Percentiles rank a stretch among this genome's conserved stretches.
These are phyloP conservation scores for Malurus splendens DNA, from an alignment of 2,797 vertebrate genomes.

Conservation along the genomic window DNA sequence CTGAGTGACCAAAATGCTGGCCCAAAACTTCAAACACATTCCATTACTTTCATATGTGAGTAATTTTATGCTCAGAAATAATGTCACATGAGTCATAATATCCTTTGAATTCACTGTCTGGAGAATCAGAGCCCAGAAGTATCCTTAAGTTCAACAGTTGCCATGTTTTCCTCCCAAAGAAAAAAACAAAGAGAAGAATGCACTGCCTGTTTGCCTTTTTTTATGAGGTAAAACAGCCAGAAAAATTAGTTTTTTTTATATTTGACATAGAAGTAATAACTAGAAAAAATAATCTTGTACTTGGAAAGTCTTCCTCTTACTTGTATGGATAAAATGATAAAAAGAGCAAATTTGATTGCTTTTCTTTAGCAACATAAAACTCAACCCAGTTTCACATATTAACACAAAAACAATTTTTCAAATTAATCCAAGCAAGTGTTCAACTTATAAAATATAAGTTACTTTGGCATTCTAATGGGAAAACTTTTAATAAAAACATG, in stretches of 20 bases:
- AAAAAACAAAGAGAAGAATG: background rate
- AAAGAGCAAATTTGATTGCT: background rate
- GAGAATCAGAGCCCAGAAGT: conserved; percentile 41
- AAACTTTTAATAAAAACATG: background rate
- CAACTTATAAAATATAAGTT: background rate
- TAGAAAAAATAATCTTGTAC: background rate
- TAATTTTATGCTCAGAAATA: conserved; percentile 52
- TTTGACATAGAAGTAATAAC: background rate
- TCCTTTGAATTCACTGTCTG: conserved; percentile 52
- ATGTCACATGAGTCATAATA: conserved; percentile 58
- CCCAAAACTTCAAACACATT: conserved; percentile 54
- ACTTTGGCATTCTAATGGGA: background rate
- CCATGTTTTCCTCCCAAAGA: background rate
- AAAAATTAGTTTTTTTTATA: background rate
- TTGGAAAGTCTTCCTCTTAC: background rate
- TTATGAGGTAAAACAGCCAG: background rate
- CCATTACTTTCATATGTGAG: conserved; percentile 56
- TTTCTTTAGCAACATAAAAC: background rate
- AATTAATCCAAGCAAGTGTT: background rate
- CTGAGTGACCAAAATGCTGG: conserved; percentile 46
- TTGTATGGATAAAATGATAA: background rate
- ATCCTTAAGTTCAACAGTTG: conserved; percentile 13
- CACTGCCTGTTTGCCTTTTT: background rate
- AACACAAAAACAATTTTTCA: background rate
- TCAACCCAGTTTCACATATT: background rate